Conservation (phyloP, 2,797 vertebrate genomes). For the Thunnus albacares region DNA sequence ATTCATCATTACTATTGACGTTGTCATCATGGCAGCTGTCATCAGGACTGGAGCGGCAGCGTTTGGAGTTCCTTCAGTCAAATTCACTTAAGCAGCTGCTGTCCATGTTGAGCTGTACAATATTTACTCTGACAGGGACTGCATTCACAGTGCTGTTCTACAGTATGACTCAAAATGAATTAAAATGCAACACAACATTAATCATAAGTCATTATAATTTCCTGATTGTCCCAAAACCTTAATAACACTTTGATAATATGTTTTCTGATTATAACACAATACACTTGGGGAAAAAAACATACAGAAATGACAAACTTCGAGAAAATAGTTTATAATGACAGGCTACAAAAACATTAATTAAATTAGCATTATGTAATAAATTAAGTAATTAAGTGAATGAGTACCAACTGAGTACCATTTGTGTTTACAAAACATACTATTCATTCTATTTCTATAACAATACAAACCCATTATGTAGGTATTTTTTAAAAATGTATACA, state of each 20-base stretch:
- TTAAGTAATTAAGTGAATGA: neutral
- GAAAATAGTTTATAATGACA: neutral
- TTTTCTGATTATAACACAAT: neutral
- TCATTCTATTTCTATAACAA: neutral
- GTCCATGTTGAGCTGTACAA: conserved; percentile 16
- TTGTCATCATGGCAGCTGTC: conserved; percentile 50
- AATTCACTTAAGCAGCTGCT: conserved; percentile 32
- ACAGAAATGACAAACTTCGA: too few relatives aligned
- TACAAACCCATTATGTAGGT: neutral
- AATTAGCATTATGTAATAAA: neutral
- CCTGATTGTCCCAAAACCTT: neutral
- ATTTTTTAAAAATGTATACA: neutral
- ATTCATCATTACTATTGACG: conserved; percentile 54
- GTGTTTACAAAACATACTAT: neutral
- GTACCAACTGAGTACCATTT: neutral
- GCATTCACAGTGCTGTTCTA: neutral
- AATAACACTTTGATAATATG: neutral
- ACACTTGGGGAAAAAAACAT: too few relatives aligned
- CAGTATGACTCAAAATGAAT: neutral
- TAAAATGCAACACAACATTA: neutral
- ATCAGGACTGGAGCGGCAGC: conserved; percentile 17
- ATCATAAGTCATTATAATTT: neutral
- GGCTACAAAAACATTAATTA: neutral
- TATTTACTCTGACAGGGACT: conserved; percentile 11
- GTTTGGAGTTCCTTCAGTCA: conserved; percentile 32